A percentile compares a stretch with the other conserved stretches of the same genome.
phyloP scores from a whole-genome alignment of 1,140 invertebrate species.

The Drosophila ficusphila region DNA sequence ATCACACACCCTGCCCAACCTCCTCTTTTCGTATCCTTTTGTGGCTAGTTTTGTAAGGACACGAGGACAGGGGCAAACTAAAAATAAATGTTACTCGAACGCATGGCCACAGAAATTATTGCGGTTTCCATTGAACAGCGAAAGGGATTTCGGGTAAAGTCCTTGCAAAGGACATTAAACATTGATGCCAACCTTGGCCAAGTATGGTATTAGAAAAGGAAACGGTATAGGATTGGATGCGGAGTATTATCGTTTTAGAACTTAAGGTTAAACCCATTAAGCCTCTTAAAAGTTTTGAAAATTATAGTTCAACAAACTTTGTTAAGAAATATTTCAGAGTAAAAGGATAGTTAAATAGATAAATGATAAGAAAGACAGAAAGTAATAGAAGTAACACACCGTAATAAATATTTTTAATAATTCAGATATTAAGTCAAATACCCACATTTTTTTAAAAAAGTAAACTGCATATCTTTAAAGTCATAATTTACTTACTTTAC shows the following conservation, averaged over 20 bases:
- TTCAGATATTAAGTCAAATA: too few species aligned
- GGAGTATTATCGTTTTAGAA: conserved; percentile 29
- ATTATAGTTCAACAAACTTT: background rate
- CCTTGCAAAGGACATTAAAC: conserved; percentile 55
- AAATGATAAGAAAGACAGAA: background rate
- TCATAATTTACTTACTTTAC: too few species aligned
- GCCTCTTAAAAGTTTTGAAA: conserved; percentile 47
- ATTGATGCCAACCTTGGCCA: conserved; percentile 40
- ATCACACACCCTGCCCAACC: conserved; percentile 9
- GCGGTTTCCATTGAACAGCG: conserved; percentile 54
- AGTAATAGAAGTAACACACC: background rate
- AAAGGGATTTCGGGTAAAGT: conserved; percentile 16
- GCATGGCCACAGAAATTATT: conserved; percentile 70
- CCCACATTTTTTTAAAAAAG: too few species aligned
- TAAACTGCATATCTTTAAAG: too few species aligned
- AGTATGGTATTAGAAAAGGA: background rate
- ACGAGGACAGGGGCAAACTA: conserved; percentile 33
- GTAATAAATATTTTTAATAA: too few species aligned
- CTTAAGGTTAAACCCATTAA: conserved; percentile 37
- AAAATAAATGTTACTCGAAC: conserved; percentile 63
- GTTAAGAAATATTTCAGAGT: background rate
- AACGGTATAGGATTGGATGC: background rate
- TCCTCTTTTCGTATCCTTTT: conserved; percentile 36
- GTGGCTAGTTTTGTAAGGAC: conserved; percentile 35
- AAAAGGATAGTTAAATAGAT: background rate